phyloP scores from a whole-genome alignment of 2,113 vertebrate genomes.

The Terrapene triunguis region DNA sequence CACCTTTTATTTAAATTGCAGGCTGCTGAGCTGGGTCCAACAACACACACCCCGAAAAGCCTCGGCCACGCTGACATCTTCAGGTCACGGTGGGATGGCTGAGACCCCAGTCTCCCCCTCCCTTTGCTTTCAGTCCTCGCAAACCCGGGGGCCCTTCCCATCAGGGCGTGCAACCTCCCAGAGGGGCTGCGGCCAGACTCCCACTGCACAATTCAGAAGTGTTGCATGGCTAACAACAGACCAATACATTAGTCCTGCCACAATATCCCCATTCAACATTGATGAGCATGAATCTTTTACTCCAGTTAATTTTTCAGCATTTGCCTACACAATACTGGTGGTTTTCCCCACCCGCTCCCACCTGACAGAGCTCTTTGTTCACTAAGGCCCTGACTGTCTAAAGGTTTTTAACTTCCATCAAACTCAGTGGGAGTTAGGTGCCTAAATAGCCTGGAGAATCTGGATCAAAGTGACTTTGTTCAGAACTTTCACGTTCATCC shows the following conservation, averaged over 20 bases:
- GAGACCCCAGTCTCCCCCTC: neutral
- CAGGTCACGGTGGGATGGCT: neutral
- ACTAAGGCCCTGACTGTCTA: fast-evolving
- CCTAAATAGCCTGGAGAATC: neutral
- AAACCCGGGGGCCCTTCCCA: neutral
- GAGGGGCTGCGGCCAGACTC: neutral
- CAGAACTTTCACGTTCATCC: neutral
- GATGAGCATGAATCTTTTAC: constrained; percentile 53
- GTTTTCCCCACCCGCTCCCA: neutral
- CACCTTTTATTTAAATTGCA: neutral
- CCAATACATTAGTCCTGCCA: neutral
- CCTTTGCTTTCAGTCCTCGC: neutral
- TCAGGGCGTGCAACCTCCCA: neutral
- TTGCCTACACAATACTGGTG: fast-evolving
- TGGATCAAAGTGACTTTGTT: neutral
- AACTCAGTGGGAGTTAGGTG: neutral
- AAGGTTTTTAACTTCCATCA: neutral
- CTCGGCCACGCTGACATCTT: too few relatives aligned
- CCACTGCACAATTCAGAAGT: fast-evolving
- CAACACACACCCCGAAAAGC: fast-evolving
- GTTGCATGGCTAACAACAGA: neutral
- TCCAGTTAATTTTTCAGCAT: constrained; percentile 18
- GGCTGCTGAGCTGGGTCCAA: fast-evolving
- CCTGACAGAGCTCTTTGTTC: fast-evolving
- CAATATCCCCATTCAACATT: neutral